Percentiles rank a stretch among this genome's conserved stretches.
Conservation (phyloP, 2,888 invertebrate species). For the Hypercompe scribonia region DNA sequence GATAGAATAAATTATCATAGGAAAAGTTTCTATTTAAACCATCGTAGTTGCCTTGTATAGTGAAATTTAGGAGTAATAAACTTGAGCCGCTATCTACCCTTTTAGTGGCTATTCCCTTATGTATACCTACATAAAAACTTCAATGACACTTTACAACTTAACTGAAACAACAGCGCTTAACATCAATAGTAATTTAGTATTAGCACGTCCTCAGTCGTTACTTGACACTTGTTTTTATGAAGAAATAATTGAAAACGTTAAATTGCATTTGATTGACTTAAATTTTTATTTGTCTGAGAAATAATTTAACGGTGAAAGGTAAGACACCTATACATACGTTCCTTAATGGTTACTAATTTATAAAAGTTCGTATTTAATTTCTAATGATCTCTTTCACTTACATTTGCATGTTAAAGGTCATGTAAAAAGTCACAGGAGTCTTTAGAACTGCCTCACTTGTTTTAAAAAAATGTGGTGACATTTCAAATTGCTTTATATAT, state of each 20-base stretch:
- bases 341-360: neutral
- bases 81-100: slow-evolving; percentile 38
- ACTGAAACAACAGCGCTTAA: slow-evolving; percentile 35
- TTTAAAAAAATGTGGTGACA: neutral
- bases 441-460: neutral
- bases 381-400: neutral
- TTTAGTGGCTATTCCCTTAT: slow-evolving; percentile 32
- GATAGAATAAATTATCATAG: slow-evolving; percentile 65
- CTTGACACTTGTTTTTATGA: neutral
- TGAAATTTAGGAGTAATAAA: slow-evolving; percentile 41
- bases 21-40: slow-evolving; percentile 40
- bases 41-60: slow-evolving; percentile 44
- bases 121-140: slow-evolving; percentile 40
- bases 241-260: neutral
- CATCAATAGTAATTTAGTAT: slow-evolving; percentile 4
- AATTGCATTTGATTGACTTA: neutral
- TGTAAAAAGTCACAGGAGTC: too few species aligned
- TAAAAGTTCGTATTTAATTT: neutral
- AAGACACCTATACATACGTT: too few species aligned
- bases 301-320: neutral
- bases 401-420: neutral
- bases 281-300: neutral
- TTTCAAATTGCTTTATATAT: too few species aligned
- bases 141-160: slow-evolving; percentile 24
- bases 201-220: neutral